Conservation (phyloP, 2,113 vertebrate genomes). For the Mormoops blainvillei region DNA sequence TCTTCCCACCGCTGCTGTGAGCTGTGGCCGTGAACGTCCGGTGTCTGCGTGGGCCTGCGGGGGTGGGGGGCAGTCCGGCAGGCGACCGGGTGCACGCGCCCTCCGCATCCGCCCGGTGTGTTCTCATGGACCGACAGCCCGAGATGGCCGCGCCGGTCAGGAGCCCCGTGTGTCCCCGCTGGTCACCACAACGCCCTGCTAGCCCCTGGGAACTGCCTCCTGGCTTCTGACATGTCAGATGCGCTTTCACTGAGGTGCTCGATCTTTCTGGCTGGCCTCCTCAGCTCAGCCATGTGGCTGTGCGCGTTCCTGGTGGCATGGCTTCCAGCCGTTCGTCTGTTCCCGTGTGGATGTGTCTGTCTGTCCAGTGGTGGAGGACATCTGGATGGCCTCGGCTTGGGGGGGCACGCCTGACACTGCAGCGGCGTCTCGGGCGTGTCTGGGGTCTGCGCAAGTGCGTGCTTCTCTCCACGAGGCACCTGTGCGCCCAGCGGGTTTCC, state of each 20-base stretch:
- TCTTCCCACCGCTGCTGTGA: not conserved
- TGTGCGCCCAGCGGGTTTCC: not conserved
- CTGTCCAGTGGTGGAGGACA: not conserved
- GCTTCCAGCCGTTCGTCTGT: accelerated
- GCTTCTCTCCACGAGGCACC: not conserved
- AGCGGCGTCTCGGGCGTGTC: accelerated
- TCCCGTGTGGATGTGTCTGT: accelerated
- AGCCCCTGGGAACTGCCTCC: accelerated
- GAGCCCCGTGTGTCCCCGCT: not conserved
- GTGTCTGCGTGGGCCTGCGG: accelerated
- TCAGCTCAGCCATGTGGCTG: not conserved
- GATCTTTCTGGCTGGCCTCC: not conserved
- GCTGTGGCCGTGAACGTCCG: accelerated
- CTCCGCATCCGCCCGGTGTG: not conserved
- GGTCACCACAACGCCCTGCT: accelerated
- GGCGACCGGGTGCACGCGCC: not conserved
- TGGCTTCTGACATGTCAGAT: not conserved
- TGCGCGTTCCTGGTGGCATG: not conserved
- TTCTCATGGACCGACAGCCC: no score
- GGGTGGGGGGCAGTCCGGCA: accelerated
- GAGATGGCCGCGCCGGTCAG: accelerated
- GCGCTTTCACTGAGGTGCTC: not conserved
- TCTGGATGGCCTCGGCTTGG: not conserved
- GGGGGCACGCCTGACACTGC: accelerated
- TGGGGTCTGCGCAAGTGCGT: accelerated